A percentile compares a stretch with the other conserved stretches of the same genome.
These are phyloP conservation scores for Pogonophryne albipinna DNA, from an alignment of 2,797 vertebrate species.

Conservation along the genomic window DNA sequence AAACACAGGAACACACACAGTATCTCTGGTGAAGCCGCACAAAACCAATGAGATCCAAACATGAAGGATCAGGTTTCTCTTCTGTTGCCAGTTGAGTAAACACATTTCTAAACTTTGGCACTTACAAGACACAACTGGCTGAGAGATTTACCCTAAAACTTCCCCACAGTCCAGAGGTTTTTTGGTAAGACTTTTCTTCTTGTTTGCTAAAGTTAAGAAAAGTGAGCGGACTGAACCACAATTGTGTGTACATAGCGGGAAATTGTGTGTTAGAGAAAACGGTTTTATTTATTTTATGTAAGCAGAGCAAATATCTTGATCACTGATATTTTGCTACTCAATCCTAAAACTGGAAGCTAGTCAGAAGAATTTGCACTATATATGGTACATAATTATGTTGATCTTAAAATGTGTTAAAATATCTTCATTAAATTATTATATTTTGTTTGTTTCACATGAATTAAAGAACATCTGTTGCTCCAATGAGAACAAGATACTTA, in stretches of 20 bases:
- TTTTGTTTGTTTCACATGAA: background rate
- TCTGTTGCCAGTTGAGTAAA: constrained; percentile 13
- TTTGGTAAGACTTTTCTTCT: background rate
- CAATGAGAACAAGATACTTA: background rate
- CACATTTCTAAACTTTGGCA: background rate
- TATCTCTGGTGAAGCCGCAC: background rate
- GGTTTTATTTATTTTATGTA: background rate
- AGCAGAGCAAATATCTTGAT: background rate
- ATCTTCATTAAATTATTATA: background rate
- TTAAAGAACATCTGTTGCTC: background rate
- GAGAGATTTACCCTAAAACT: background rate
- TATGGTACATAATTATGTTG: background rate
- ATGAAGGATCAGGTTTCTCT: background rate
- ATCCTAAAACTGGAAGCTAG: background rate
- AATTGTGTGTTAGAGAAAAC: background rate
- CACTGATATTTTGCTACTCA: background rate
- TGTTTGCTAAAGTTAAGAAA: background rate
- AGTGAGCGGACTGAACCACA: background rate
- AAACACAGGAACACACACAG: constrained; percentile 12
- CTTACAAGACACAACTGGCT: constrained; percentile 6
- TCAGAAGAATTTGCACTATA: background rate
- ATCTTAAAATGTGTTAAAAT: background rate
- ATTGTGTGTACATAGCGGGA: too few relatives aligned
- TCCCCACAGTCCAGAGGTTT: background rate
- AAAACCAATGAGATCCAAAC: background rate